phyloP scores from a whole-genome alignment of 2,113 vertebrate genomes.

The Melanotaenia duboulayi region DNA sequence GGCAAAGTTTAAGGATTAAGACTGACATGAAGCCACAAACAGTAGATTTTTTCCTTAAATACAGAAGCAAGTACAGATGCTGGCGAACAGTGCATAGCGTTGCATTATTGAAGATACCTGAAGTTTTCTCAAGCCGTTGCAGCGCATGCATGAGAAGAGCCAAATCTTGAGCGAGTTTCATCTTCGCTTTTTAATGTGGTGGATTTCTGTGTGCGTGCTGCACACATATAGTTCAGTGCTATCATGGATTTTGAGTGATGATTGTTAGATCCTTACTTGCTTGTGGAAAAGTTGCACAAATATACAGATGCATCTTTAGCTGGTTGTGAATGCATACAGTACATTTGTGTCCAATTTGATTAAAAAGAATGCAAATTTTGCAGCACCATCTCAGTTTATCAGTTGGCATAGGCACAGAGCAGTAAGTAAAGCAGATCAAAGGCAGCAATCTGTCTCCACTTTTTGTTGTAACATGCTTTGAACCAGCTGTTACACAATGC shows the following conservation, averaged over 20 bases:
- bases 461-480: conserved; percentile 43
- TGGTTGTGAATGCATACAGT: neutral
- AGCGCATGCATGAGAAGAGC: conserved; percentile 52
- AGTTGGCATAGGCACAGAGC: conserved; percentile 11
- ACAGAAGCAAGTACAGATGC: conserved; percentile 19
- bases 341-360: neutral
- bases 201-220: conserved; percentile 22
- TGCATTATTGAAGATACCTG: conserved; percentile 66
- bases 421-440: conserved; percentile 42
- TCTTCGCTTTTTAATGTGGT: conserved; percentile 58
- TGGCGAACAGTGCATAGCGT: conserved; percentile 22
- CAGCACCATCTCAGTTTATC: conserved; percentile 1
- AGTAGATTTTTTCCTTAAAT: conserved; percentile 29
- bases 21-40: neutral
- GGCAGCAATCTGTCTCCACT: conserved; percentile 32
- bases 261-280: neutral
- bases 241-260: neutral
- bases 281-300: neutral
- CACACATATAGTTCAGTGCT: neutral
- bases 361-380: neutral
- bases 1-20: neutral
- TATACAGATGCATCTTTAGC: neutral
- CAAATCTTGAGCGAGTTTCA: conserved; percentile 42
- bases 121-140: conserved; percentile 47
- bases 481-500: conserved; percentile 56